Evolutionary conservation across 2,797 vertebrate genomes (phyloP).

Genomic region (Lepilemur septentrionalis): DNA sequence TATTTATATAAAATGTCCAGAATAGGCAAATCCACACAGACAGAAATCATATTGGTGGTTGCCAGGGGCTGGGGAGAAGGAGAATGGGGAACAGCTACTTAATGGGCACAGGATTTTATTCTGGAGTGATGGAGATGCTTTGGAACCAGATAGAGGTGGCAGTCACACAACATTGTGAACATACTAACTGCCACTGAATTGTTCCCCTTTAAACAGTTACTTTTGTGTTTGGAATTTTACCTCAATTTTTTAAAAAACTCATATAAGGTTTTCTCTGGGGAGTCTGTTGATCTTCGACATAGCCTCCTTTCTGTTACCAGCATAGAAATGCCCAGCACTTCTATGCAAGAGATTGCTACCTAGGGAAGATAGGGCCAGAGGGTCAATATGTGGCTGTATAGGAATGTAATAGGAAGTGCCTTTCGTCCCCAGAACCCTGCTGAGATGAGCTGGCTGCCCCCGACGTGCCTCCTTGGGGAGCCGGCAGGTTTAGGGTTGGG

Average conservation of each 20-base stretch:
- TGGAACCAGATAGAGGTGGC: neutral
- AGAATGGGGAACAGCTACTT: neutral
- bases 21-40: neutral
- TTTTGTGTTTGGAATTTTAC: neutral
- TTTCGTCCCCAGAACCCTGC: neutral
- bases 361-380: neutral
- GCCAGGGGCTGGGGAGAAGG: neutral
- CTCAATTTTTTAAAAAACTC: neutral
- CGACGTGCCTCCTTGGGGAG: neutral
- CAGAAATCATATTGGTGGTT: neutral
- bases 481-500: too few species aligned
- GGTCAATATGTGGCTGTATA: accelerated
- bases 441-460: neutral
- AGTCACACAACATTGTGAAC: neutral
- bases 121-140: neutral
- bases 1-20: neutral
- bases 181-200: neutral
- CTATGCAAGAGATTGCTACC: neutral
- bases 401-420: neutral
- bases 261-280: neutral
- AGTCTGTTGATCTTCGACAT: neutral
- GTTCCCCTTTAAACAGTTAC: neutral
- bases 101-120: neutral
- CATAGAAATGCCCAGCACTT: neutral
- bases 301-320: neutral